phyloP scores from a whole-genome alignment of 2,888 invertebrate species.

The Auanema freiburgensis region DNA sequence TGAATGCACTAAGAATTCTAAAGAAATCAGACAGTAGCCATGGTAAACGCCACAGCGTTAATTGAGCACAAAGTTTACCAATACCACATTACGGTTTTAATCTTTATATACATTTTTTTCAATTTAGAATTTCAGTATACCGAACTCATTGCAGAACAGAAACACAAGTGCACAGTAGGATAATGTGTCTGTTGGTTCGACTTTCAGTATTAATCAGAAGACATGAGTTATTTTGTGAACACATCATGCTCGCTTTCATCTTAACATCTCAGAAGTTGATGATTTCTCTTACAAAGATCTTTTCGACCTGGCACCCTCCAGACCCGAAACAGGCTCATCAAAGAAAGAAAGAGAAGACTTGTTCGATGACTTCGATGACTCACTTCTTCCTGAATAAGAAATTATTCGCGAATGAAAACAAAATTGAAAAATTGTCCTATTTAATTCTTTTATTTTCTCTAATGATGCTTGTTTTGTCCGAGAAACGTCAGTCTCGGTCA shows the following conservation, averaged over 20 bases:
- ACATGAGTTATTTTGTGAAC: slow-evolving; percentile 37
- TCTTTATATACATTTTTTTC: too few relatives aligned
- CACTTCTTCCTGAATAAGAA: slow-evolving; percentile 71
- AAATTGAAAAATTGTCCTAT: too few relatives aligned
- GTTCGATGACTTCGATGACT: slow-evolving; percentile 78
- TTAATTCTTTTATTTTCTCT: too few relatives aligned
- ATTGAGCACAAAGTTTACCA: slow-evolving; percentile 42
- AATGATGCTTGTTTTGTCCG: too few relatives aligned
- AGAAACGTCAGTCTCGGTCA: too few relatives aligned
- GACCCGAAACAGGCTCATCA: slow-evolving; percentile 66
- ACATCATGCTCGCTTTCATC: neutral
- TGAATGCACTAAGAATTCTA: slow-evolving; percentile 38
- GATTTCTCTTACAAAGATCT: slow-evolving; percentile 67
- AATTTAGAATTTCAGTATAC: too few relatives aligned
- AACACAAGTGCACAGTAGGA: slow-evolving; percentile 2
- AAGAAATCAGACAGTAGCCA: slow-evolving; percentile 51
- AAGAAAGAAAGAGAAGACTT: slow-evolving; percentile 73
- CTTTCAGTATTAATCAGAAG: slow-evolving; percentile 38
- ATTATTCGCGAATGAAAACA: too few relatives aligned
- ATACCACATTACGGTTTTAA: slow-evolving; percentile 18
- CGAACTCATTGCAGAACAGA: neutral
- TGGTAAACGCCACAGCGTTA: slow-evolving; percentile 55
- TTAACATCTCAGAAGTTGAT: slow-evolving; percentile 30
- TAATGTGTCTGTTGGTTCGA: neutral
- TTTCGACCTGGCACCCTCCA: slow-evolving; percentile 66